Evolutionary conservation across 2,113 vertebrate genomes (phyloP), one percentile per base, ranked within the genome.

Genomic region (Athene noctua): DNA sequence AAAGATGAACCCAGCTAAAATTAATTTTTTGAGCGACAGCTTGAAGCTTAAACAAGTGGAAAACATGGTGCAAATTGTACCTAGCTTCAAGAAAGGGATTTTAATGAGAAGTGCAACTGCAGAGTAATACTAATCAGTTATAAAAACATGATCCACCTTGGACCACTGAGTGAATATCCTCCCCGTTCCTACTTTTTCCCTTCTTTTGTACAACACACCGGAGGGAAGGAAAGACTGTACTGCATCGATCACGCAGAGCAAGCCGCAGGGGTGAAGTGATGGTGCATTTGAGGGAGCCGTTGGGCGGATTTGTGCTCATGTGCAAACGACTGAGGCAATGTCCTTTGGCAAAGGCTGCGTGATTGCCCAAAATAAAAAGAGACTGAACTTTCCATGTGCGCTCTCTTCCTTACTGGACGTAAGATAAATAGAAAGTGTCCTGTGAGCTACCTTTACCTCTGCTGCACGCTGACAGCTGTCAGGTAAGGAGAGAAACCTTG

Each of bases 1-100:
- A 95, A 95, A 96, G 96, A 95, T 92, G 95, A 97, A 94, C 77
- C 88, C 74, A 42, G 81, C 81, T 91, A 57, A 97, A 96, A 97
- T 96, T 96, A 95, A 91, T 95, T 95, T 96, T 83, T 93, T 92
- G 88, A 96, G 88, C 4, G 47, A 95, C 94, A 96, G 96, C 79
- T 96, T 79, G 73, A 88, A 95, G 89, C 67, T 89, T 82, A 96
- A 96, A 97, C 89, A 95, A 95, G 95, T 88, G 63, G 94, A 95
- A 96, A 97, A 94, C 86, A 83, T n/a, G 67, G 83, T 83, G 92
- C 91, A 96, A 95, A 94, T 91, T 96, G 91, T 82, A 74, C 63
- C 74, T 90, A 59, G 80, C 88, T 93, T 85, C 81, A 84, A 91
- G 88, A 92, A 92, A 94, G 55, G 59, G 90, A 29, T 74, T 94